Percentiles rank a stretch among this genome's conserved stretches.
Conservation (phyloP, 2,113 vertebrate species). For the Willisornis vidua region DNA sequence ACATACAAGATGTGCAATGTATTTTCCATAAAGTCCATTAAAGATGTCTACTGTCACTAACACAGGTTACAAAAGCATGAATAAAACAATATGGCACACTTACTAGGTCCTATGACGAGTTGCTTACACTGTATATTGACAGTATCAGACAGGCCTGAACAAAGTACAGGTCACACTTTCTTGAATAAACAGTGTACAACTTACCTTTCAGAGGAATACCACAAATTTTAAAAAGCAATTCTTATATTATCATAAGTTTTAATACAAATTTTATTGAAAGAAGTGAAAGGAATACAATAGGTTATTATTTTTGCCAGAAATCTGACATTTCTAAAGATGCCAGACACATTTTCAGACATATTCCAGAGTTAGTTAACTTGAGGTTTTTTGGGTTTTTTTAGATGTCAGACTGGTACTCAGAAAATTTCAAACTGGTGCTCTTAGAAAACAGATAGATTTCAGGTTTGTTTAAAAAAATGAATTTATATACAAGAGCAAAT, state of each 20-base stretch:
- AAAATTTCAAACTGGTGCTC: background rate
- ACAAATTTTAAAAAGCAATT: background rate
- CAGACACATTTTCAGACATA: slow-evolving; percentile 50
- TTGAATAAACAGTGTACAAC: background rate
- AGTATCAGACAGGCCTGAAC: background rate
- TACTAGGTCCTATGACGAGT: background rate
- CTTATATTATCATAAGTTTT: background rate
- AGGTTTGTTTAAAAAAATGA: background rate
- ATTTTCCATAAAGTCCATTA: background rate
- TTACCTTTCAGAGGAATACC: background rate
- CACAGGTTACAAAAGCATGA: background rate
- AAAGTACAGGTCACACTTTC: background rate
- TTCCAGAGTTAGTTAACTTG: slow-evolving; percentile 28
- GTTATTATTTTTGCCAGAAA: slow-evolving; percentile 15
- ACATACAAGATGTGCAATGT: background rate
- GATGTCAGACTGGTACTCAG: background rate
- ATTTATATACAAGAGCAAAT: background rate
- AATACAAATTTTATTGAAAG: background rate
- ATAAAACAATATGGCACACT: background rate
- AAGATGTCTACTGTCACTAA: background rate
- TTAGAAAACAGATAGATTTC: background rate
- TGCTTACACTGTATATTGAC: background rate
- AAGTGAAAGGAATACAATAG: slow-evolving; percentile 41
- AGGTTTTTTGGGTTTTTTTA: background rate
- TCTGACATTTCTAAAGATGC: slow-evolving; percentile 54